phyloP scores from a whole-genome alignment of 1,140 invertebrate genomes.

The Plodia interpunctella region DNA sequence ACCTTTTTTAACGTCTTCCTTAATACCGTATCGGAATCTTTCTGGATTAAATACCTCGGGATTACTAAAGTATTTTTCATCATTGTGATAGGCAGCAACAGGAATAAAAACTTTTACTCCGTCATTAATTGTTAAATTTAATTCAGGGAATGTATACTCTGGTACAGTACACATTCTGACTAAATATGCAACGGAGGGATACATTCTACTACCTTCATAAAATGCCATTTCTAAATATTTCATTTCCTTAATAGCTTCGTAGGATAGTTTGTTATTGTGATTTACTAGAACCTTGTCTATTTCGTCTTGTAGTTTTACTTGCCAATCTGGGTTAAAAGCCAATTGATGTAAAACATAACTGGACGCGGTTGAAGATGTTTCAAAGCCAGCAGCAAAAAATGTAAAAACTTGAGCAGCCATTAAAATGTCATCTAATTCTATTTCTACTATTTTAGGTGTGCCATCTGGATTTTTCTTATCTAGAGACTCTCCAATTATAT shows the following conservation, averaged over 20 bases:
- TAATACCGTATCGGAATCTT: conserved; percentile 29
- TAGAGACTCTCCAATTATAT: conserved; percentile 30
- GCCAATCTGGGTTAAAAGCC: conserved; percentile 73
- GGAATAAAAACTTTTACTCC: neutral
- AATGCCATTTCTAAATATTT: conserved; percentile 44
- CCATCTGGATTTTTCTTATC: conserved; percentile 28
- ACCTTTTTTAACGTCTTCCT: conserved; percentile 35
- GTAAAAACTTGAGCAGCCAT: conserved; percentile 35
- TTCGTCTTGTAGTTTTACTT: conserved; percentile 52
- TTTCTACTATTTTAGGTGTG: conserved; percentile 20
- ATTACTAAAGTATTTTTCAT: conserved; percentile 23
- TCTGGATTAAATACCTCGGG: conserved; percentile 47
- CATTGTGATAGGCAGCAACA: neutral
- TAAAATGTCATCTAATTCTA: conserved; percentile 26
- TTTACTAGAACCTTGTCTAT: conserved; percentile 38
- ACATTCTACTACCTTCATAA: conserved; percentile 24
- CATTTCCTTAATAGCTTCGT: conserved; percentile 63
- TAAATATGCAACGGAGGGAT: conserved; percentile 6
- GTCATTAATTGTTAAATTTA: conserved; percentile 7
- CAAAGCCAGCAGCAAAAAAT: conserved; percentile 49
- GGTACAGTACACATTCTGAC: neutral
- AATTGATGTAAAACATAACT: conserved; percentile 71
- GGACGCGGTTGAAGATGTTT: conserved; percentile 47
- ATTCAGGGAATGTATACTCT: conserved; percentile 8
- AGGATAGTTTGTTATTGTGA: conserved; percentile 51